Percentiles rank a stretch among this genome's conserved stretches.
phyloP scores from a whole-genome alignment of 2,113 vertebrate species.

The Lamprotornis superbus region DNA sequence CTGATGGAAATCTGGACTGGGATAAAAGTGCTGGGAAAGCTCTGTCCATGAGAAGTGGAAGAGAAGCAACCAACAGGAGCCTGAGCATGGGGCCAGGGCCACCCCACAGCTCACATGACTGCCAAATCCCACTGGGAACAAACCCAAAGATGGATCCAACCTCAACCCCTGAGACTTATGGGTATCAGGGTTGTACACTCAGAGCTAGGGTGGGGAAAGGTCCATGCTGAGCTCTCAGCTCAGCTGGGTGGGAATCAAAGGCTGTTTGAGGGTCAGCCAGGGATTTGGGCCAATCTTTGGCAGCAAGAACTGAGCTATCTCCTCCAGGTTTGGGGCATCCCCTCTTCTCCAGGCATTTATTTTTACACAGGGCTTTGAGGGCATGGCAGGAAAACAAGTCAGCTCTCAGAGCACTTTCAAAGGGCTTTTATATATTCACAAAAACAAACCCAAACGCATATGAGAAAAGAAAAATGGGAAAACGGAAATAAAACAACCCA shows the following conservation, averaged over 20 bases:
- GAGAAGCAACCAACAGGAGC: neutral
- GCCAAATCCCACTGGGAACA: neutral
- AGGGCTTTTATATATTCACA: conserved; percentile 57
- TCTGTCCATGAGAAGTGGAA: neutral
- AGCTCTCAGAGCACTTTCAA: neutral
- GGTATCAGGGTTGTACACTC: neutral
- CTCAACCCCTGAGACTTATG: fast-evolving
- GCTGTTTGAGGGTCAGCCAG: too few species aligned
- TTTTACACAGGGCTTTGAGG: neutral
- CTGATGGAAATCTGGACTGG: neutral
- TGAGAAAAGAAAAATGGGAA: neutral
- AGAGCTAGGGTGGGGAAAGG: neutral
- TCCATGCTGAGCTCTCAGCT: neutral
- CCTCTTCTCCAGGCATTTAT: fast-evolving
- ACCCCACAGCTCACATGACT: fast-evolving
- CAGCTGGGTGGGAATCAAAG: neutral
- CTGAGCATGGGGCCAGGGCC: neutral
- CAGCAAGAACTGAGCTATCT: neutral
- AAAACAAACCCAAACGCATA: neutral
- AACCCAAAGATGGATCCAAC: neutral
- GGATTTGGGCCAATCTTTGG: neutral
- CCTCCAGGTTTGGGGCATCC: neutral
- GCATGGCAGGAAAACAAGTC: neutral
- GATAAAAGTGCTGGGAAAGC: neutral
- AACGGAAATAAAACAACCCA: neutral